Conservation (phyloP, 2,113 vertebrate species). For the Calidris pugnax region DNA sequence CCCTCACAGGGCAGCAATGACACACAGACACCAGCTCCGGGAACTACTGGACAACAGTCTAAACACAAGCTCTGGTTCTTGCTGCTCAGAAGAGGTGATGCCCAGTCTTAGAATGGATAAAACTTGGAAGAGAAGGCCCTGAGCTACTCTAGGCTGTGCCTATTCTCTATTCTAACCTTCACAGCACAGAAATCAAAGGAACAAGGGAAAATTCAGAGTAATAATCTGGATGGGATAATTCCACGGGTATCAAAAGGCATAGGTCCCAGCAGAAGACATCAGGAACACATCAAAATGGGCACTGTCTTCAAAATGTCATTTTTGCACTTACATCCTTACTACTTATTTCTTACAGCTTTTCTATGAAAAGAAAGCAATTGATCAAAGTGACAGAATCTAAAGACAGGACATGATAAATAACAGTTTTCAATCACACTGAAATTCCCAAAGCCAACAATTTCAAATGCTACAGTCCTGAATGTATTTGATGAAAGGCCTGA, state of each 20-base stretch:
- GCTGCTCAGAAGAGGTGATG: background rate
- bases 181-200: background rate
- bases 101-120: background rate
- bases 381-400: background rate
- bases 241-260: rapidly evolving
- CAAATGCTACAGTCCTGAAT: background rate
- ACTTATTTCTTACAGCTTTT: background rate
- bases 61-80: background rate
- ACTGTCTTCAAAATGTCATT: background rate
- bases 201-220: background rate
- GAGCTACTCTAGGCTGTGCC: background rate
- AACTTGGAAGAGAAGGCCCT: background rate
- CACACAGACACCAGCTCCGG: background rate
- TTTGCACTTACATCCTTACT: background rate
- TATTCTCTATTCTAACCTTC: background rate
- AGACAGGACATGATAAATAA: background rate
- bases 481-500: background rate
- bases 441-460: background rate
- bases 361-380: background rate
- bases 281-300: background rate
- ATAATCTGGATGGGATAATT: background rate
- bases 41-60: background rate
- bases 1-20: background rate
- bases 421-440: background rate
- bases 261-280: background rate